Base-by-base conservation (phyloP, 2,113 vertebrate species). In the Sphyrna mokarran region DNA sequence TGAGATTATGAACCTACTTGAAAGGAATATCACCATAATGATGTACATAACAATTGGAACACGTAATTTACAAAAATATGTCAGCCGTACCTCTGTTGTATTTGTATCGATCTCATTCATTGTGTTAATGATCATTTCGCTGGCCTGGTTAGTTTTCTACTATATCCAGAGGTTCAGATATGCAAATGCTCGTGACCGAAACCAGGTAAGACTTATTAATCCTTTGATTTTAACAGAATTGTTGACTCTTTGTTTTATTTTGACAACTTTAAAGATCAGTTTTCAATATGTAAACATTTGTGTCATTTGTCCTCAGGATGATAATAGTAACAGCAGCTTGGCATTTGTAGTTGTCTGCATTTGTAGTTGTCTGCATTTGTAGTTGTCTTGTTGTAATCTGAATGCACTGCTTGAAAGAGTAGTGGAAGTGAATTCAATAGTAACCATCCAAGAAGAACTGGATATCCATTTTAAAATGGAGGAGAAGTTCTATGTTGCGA, bases 101-200 rank as follows among this genome's bases (percentile, higher is more conserved):
- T 99, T 99, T 1, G 99, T 99, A 95, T 99, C 99, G 97, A 99
- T 99, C 98, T 99, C 99, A 97, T 99, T 99, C 98, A 99, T 99
- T 95, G 98, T 99, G 95, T 98, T 99, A 96, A 99, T 99, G 99
- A 99, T 99, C 97, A 99, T 99, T 97, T 99, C 99, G 0, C 98
- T 99, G 95, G 99, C 99, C 0, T 99, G 99, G 99, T 98, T 99
- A 69, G 98, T 99, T 97, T 99, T 99, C 97, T 99, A 99, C 97
- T 99, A 99, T 96, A 99, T 99, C 97, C 99, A 99, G 98, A 98
- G 99, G 93, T 99, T 99, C 96, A 98, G 99, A 96, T 99, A 99
- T 29, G 99, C 99, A 10, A 99, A 99, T 63, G 98, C 99, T 96
- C 98, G 99, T 72, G 99, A 99, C 97, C 98, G 99, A 96, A 99